A percentile compares a stretch with the other conserved stretches of the same genome.
These are phyloP conservation scores for Apogon talboti DNA, from an alignment of 2,797 vertebrate species.

Conservation along the genomic window DNA sequence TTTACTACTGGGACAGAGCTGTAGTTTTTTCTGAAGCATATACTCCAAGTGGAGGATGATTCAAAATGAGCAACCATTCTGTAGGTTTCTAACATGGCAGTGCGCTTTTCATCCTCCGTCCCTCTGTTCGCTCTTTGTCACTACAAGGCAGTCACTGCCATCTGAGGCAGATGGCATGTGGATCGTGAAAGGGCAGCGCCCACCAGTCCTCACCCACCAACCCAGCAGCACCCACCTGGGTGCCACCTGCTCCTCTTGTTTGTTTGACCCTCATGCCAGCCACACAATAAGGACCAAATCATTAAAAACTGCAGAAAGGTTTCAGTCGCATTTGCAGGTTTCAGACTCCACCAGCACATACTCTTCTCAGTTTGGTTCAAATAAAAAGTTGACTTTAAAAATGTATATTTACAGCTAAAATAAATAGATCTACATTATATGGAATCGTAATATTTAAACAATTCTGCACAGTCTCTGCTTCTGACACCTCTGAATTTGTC, in stretches of 20 bases:
- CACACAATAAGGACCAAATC: conserved; percentile 1
- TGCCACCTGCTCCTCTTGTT: conserved; percentile 88
- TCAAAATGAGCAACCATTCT: conserved; percentile 25
- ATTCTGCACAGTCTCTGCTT: neutral
- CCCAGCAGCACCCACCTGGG: conserved; percentile 82
- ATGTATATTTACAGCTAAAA: neutral
- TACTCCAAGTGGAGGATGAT: conserved; percentile 5
- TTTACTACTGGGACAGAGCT: neutral
- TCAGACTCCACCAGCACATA: neutral
- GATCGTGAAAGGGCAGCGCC: conserved; percentile 73
- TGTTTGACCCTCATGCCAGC: conserved; percentile 80
- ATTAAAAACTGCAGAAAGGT: conserved; percentile 1
- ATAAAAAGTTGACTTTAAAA: neutral
- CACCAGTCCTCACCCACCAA: conserved; percentile 61
- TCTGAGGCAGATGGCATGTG: conserved; percentile 74
- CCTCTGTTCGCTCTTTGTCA: conserved; percentile 48
- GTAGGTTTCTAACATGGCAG: conserved; percentile 15
- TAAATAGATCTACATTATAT: neutral
- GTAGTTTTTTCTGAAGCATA: neutral
- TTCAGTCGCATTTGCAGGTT: conserved; percentile 19
- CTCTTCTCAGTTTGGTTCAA: conserved; percentile 18
- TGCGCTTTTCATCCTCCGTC: conserved; percentile 20
- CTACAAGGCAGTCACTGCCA: conserved; percentile 52
- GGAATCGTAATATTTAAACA: neutral
- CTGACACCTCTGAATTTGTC: neutral